These are phyloP conservation scores for Pelosia muscerda DNA, from an alignment of 2,888 invertebrate species.

Conservation along the genomic window DNA sequence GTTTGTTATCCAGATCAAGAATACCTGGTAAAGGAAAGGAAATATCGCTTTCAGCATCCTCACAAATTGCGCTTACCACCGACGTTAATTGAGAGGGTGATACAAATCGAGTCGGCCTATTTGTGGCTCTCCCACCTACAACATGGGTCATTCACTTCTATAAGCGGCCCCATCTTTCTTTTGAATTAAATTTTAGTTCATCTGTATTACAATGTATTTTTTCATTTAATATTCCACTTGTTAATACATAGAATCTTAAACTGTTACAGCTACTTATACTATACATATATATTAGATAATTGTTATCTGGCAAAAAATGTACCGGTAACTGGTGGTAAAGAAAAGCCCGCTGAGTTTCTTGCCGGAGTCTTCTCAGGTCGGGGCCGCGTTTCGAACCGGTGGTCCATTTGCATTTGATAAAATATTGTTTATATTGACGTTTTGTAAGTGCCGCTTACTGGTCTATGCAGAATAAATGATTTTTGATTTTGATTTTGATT, in stretches of 20 bases:
- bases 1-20: not conserved
- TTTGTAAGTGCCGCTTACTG: too few relatives aligned
- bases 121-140: conserved; percentile 2
- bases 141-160: conserved; percentile 1
- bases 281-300: too few relatives aligned
- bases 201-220: not conserved
- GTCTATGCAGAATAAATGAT: too few relatives aligned
- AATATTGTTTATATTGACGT: too few relatives aligned
- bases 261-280: not conserved
- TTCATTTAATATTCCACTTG: not conserved
- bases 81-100: not conserved
- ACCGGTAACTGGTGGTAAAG: too few relatives aligned
- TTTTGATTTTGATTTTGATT: too few relatives aligned
- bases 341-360: too few relatives aligned
- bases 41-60: not conserved
- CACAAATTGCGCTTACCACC: not conserved
- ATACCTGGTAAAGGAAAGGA: not conserved
- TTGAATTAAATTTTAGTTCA: not conserved
- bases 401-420: too few relatives aligned
- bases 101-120: not conserved
- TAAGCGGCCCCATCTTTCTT: not conserved
- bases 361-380: too few relatives aligned
- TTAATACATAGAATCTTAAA: not conserved
- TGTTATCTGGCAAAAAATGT: too few relatives aligned
- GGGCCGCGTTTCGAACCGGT: too few relatives aligned